Percentiles rank a stretch among this genome's conserved stretches.
These are phyloP conservation scores for Electrona antarctica DNA, from an alignment of 2,113 vertebrate genomes.

Conservation along the genomic window DNA sequence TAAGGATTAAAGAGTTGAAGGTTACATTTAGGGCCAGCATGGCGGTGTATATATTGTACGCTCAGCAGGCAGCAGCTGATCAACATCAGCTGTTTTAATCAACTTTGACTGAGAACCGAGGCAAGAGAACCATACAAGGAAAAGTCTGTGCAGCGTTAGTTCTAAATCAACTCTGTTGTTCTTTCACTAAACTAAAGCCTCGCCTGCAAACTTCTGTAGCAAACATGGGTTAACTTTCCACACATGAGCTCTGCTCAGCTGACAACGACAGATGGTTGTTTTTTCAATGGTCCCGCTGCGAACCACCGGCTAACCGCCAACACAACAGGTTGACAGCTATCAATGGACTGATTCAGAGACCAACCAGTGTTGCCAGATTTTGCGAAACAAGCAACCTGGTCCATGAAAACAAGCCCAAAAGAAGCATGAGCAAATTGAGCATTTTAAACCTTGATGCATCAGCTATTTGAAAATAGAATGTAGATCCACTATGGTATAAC, in stretches of 20 bases:
- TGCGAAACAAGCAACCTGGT: too few relatives aligned
- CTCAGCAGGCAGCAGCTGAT: background rate
- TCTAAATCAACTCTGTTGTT: background rate
- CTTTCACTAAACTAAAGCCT: too few relatives aligned
- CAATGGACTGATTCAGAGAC: too few relatives aligned
- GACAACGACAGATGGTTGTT: background rate
- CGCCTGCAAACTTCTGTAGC: background rate
- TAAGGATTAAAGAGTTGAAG: conserved; percentile 16
- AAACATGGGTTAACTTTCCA: background rate
- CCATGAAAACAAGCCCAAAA: too few relatives aligned
- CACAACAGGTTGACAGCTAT: background rate
- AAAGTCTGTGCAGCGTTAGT: background rate
- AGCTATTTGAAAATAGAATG: too few relatives aligned
- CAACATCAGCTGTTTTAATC: background rate
- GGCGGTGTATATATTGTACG: conserved; percentile 1
- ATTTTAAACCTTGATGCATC: too few relatives aligned
- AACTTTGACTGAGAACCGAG: background rate
- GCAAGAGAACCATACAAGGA: background rate
- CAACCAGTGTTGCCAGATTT: too few relatives aligned
- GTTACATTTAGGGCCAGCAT: background rate
- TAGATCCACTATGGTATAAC: too few relatives aligned
- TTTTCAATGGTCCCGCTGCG: conserved; percentile 69
- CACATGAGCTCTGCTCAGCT: background rate
- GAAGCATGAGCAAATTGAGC: too few relatives aligned
- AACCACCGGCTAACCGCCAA: conserved; percentile 41